Conservation (phyloP, 2,888 invertebrate genomes). For the Sphecodes monilicornis region DNA sequence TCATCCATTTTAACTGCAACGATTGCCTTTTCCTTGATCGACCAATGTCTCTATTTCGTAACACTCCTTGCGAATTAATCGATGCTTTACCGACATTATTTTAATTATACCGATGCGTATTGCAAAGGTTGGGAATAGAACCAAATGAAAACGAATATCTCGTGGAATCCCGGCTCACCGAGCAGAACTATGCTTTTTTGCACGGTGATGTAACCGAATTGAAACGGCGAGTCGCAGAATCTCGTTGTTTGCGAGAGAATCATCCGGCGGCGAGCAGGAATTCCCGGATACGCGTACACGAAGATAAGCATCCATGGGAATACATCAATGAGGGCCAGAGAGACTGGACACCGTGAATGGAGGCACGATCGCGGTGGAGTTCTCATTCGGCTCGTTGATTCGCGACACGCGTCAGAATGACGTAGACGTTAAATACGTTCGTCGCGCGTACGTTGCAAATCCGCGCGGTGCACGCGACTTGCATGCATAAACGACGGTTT, state of each 20-base stretch:
- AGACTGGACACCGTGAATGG: slow-evolving; percentile 55
- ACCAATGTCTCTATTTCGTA: no score
- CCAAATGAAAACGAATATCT: neutral
- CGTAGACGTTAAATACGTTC: slow-evolving; percentile 66
- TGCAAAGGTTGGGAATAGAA: no score
- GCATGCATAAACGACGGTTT: slow-evolving; percentile 35
- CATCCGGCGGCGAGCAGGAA: slow-evolving; percentile 10
- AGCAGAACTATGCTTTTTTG: neutral
- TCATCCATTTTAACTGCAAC: no score
- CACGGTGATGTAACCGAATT: neutral
- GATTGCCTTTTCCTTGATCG: no score
- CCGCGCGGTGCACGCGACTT: slow-evolving; percentile 26
- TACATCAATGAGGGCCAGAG: slow-evolving; percentile 55
- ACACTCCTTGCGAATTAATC: no score
- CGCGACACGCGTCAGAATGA: slow-evolving; percentile 61
- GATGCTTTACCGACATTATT: no score
- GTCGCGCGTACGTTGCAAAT: slow-evolving; percentile 65
- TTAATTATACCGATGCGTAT: neutral
- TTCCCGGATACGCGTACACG: slow-evolving; percentile 42
- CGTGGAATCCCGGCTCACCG: neutral
- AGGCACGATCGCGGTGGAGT: slow-evolving; percentile 42
- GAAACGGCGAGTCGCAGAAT: neutral
- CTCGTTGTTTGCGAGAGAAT: neutral
- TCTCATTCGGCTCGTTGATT: slow-evolving; percentile 62
- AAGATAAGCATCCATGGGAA: slow-evolving; percentile 53